These are phyloP conservation scores for Cariama cristata DNA, from an alignment of 2,113 vertebrate species.

Conservation along the genomic window DNA sequence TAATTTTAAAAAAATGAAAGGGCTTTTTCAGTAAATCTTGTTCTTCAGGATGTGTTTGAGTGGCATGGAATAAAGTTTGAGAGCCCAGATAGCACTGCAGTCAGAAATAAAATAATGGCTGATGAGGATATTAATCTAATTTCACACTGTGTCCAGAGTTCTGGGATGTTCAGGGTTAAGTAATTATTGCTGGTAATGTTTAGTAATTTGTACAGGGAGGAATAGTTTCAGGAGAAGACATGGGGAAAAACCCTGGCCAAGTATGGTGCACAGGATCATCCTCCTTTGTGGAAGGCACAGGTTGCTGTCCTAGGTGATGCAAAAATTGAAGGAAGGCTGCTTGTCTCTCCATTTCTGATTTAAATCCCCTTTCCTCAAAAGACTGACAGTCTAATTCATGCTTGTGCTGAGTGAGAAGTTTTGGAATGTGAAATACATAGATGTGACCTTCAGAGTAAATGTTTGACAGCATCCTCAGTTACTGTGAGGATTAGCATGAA, in stretches of 20 bases:
- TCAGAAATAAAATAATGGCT: neutral
- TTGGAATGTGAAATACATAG: neutral
- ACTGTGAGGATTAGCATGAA: neutral
- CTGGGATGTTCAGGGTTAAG: neutral
- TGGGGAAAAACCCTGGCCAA: neutral
- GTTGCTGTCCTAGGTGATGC: neutral
- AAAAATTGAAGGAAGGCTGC: neutral
- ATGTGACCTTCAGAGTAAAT: neutral
- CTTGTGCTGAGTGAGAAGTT: neutral
- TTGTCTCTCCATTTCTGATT: neutral
- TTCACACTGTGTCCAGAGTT: neutral
- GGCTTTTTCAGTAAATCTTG: neutral
- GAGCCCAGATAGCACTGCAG: neutral
- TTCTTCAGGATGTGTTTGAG: neutral
- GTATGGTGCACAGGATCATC: neutral
- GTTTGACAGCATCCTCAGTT: neutral
- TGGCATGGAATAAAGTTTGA: neutral
- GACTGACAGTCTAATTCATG: neutral
- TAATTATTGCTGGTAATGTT: neutral
- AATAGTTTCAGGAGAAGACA: neutral
- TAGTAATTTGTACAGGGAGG: neutral
- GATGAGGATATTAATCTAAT: neutral
- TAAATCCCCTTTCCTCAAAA: neutral
- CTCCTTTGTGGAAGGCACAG: neutral
- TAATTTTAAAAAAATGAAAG: neutral